A percentile compares a stretch with the other conserved stretches of the same genome.
Evolutionary conservation across 1,140 invertebrate species (phyloP).

Genomic region (Scaptomyza hsui): DNA sequence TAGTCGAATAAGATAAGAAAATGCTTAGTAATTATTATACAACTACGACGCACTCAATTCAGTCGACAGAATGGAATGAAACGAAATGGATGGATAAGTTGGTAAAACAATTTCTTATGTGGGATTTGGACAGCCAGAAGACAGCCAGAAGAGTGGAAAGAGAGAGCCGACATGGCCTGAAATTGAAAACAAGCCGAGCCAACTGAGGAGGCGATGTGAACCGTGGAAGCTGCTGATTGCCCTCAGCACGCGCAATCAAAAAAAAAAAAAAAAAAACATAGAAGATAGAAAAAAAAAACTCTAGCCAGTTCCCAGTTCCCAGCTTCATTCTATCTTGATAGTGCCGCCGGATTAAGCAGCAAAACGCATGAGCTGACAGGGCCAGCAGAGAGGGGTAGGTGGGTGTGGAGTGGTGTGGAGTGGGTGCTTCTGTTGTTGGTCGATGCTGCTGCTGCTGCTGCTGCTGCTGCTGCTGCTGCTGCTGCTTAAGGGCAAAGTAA

Average conservation of each 20-base stretch:
- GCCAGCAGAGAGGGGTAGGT: neutral
- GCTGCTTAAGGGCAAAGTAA: conserved; percentile 53
- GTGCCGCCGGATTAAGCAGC: conserved; percentile 74
- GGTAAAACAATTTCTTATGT: conserved; percentile 75
- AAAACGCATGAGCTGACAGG: conserved; percentile 58
- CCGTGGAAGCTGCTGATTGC: conserved; percentile 54
- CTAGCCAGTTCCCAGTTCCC: conserved; percentile 2
- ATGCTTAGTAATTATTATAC: conserved; percentile 9
- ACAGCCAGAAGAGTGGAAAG: too few species aligned
- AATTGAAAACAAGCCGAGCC: conserved; percentile 64
- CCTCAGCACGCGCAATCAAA: conserved; percentile 17
- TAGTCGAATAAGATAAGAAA: conserved; percentile 22
- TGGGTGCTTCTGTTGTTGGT: conserved; percentile 34
- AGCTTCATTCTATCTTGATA: conserved; percentile 68
- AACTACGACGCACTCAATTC: neutral
- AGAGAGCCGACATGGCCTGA: conserved; percentile 45
- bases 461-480: too few species aligned
- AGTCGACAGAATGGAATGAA: neutral
- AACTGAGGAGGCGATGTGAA: neutral
- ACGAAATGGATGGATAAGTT: conserved; percentile 53
- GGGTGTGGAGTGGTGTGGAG: conserved; percentile 1
- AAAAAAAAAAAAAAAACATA: neutral
- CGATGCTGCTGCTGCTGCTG: too few species aligned
- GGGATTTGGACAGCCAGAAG: conserved; percentile 60
- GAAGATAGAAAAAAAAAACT: neutral